phyloP scores from a whole-genome alignment of 2,113 vertebrate genomes.

The Typhlomys cinereus region DNA sequence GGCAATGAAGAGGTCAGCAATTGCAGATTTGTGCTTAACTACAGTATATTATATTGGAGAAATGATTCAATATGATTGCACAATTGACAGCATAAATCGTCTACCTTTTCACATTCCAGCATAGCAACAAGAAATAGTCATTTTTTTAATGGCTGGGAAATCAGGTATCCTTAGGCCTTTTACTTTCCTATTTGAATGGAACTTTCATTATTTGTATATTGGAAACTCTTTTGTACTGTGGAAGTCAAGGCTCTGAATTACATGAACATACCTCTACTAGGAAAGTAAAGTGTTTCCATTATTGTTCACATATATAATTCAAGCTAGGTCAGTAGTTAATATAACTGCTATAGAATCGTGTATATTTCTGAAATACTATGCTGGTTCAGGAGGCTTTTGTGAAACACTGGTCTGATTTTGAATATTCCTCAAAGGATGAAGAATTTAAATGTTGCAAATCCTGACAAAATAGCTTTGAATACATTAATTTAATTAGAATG shows the following conservation, averaged over 20 bases:
- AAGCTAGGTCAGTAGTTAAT: neutral
- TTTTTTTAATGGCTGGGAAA: slow-evolving; percentile 39
- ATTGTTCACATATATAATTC: neutral
- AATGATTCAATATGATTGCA: slow-evolving; percentile 67
- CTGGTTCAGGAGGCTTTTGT: neutral
- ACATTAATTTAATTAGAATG: neutral
- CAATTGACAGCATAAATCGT: slow-evolving; percentile 73
- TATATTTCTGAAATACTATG: neutral
- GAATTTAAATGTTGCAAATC: neutral
- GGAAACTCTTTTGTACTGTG: neutral
- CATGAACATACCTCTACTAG: neutral
- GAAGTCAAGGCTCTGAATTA: neutral
- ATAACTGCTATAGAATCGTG: neutral
- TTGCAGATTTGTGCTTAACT: slow-evolving; percentile 73
- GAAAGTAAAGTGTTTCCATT: neutral
- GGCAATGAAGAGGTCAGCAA: slow-evolving; percentile 82
- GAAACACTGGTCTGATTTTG: neutral
- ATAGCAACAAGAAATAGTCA: neutral
- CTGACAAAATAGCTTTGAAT: neutral
- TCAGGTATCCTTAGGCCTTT: neutral
- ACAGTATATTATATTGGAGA: slow-evolving; percentile 78
- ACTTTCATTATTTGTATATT: neutral
- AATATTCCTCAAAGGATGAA: slow-evolving; percentile 10
- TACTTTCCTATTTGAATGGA: neutral
- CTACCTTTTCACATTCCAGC: slow-evolving; percentile 59